phyloP scores from a whole-genome alignment of 2,113 vertebrate species.

The Seriola aureovittata region DNA sequence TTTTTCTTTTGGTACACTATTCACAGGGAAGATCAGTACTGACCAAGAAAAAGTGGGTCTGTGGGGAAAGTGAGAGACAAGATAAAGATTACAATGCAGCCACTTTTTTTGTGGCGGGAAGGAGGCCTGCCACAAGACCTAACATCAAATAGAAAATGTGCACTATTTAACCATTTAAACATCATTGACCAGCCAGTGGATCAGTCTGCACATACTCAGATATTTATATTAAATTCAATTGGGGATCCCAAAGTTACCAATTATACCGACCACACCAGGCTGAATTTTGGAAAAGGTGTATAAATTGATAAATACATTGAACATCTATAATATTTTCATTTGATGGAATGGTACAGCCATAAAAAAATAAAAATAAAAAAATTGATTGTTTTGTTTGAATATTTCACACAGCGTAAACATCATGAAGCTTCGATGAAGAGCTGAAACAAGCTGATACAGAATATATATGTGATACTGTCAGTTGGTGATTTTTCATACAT shows the following conservation, averaged over 20 bases:
- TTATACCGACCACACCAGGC: not conserved
- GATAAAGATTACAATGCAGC: not conserved
- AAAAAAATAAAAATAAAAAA: not conserved
- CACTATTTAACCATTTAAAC: constrained; percentile 7
- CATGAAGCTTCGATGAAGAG: not conserved
- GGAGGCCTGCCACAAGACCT: not conserved
- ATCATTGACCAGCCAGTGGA: not conserved
- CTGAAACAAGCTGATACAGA: not conserved
- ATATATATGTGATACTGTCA: not conserved
- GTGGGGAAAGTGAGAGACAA: not conserved
- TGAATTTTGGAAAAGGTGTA: not conserved
- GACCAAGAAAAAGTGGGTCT: not conserved
- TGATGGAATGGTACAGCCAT: not conserved
- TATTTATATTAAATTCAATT: not conserved
- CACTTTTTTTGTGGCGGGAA: not conserved
- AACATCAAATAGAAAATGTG: not conserved
- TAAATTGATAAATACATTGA: not conserved
- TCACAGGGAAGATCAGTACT: not conserved
- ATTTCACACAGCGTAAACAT: constrained; percentile 3
- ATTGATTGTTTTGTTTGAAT: not conserved
- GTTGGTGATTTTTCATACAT: not conserved
- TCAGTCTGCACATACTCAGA: constrained; percentile 3
- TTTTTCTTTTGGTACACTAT: no score
- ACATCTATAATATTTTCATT: not conserved
- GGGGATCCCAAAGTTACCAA: not conserved